Evolutionary conservation across 2,797 vertebrate genomes (phyloP), one percentile per base, ranked within the genome.

Genomic region (Hippopotamyrus pictus): DNA sequence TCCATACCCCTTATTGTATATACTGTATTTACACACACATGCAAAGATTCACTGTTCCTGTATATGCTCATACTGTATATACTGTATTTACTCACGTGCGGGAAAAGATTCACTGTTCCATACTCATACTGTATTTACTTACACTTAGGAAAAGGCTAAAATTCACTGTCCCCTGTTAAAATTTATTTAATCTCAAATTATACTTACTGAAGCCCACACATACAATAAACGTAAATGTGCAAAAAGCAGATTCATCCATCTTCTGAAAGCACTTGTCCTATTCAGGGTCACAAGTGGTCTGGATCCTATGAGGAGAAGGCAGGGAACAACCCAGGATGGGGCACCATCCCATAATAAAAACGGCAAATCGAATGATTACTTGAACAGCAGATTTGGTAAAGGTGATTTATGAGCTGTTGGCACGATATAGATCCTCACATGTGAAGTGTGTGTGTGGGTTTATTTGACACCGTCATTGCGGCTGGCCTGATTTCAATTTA

Each of bases 401-500:
- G 65, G n/a, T 12, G 37, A 33, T 4, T 62, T 41, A 29, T 41
- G 90, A 90, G 92, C 94, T 94, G 94, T 94, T 95, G 95, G 93
- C 94, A 94, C 93, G 88, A 12, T n/a, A 4, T 29, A 22, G 73
- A 59, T 62, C 50, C 44, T 29, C 29, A 9, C 22, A 11, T 11
- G 14, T 50, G 5, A 82, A 51, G 53, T 86, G 90, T 90, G 89
- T 88, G 89, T 90, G 90, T 91, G 82, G 92, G 92, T 91, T 92
- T 87, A 88, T 90, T 82, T 89, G 90, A 91, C 90, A 92, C 88
- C 37, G 90, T 92, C 91, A 89, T 59, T 92, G 90, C 57, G 82
- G 90, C 89, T 2, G 29, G 84, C 90, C 90, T 93, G 92, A 94
- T 94, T 93, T 94, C 90, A 92, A 94, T 95, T 94, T 94, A 95